A percentile compares a stretch with the other conserved stretches of the same genome.
Evolutionary conservation across 30 jellyfish, hydroid and myxozoan genomes (phyloP).

Genomic region (Clytia hemisphaerica): DNA sequence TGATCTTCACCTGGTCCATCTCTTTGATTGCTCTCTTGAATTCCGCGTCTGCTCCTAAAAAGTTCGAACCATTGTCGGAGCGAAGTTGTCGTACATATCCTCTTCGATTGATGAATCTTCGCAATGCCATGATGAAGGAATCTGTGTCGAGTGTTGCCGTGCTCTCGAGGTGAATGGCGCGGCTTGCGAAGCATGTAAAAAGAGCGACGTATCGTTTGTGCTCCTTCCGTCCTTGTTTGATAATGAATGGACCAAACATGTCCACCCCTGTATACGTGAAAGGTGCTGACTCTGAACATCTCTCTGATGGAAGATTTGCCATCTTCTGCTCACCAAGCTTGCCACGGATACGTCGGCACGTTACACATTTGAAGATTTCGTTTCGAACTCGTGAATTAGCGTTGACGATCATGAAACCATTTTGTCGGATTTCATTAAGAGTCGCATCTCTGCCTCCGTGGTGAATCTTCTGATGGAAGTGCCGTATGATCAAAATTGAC

Average conservation of each 20-base stretch:
- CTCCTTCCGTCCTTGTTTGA: constrained; percentile 17
- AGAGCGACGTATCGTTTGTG: constrained; percentile 15
- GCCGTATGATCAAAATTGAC: constrained; percentile 5
- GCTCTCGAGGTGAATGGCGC: constrained; percentile 25
- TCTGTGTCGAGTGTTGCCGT: constrained; percentile 19
- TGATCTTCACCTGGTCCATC: constrained; percentile 9
- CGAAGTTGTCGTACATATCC: constrained; percentile 20
- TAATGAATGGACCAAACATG: too few species aligned
- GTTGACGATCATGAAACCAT: background rate
- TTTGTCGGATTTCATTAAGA: constrained; percentile 1
- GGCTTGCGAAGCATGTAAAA: constrained; percentile 21
- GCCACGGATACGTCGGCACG: constrained; percentile 11
- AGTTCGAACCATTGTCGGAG: constrained; percentile 27
- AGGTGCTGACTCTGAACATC: constrained; percentile 22
- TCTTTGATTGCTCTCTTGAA: constrained; percentile 28
- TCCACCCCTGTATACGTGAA: constrained; percentile 32
- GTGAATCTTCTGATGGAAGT: background rate
- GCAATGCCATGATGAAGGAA: constrained; percentile 13
- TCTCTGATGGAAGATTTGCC: constrained; percentile 32
- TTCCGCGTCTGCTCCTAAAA: constrained; percentile 33
- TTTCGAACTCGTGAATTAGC: too few species aligned
- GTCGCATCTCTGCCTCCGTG: constrained; percentile 10
- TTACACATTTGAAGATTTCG: too few species aligned
- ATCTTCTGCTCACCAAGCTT: constrained; percentile 20
- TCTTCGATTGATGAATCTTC: constrained; percentile 22